Evolutionary conservation across 2,888 invertebrate species (phyloP).

Genomic region (Drosophila infuscata): DNA sequence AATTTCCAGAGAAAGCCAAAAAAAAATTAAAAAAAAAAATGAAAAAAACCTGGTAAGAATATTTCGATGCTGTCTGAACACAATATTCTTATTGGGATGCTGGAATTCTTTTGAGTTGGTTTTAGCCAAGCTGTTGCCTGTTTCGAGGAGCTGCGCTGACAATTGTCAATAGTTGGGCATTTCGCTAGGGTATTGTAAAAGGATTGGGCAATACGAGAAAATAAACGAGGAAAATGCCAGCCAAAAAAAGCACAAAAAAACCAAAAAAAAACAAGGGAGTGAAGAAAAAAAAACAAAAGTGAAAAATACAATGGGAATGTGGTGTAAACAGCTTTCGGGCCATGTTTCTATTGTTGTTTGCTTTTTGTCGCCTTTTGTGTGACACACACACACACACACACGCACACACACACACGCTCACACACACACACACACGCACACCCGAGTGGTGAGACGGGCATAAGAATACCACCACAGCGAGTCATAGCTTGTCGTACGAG

Average conservation of each 20-base stretch:
- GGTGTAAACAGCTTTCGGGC: slow-evolving; percentile 57
- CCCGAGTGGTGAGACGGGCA: too few relatives aligned
- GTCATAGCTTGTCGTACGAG: too few relatives aligned
- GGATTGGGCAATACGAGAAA: slow-evolving; percentile 26
- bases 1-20: background rate
- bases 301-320: slow-evolving; percentile 35
- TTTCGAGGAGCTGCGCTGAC: slow-evolving; percentile 1
- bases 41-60: background rate
- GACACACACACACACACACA: slow-evolving; percentile 26
- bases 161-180: slow-evolving; percentile 28
- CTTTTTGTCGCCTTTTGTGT: slow-evolving; percentile 51
- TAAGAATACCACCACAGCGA: too few relatives aligned
- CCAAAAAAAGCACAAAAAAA: slow-evolving; percentile 1
- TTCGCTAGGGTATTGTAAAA: slow-evolving; percentile 33
- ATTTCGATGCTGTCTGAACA: slow-evolving; percentile 6
- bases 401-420: slow-evolving; percentile 5
- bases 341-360: slow-evolving; percentile 63
- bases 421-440: slow-evolving; percentile 11
- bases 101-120: background rate
- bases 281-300: slow-evolving; percentile 3
- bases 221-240: slow-evolving; percentile 7
- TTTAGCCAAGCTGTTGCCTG: background rate
- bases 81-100: background rate
- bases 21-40: background rate
- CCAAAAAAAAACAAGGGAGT: background rate